Conservation (phyloP, 2,888 invertebrate species). For the Polyommatus icarus region DNA sequence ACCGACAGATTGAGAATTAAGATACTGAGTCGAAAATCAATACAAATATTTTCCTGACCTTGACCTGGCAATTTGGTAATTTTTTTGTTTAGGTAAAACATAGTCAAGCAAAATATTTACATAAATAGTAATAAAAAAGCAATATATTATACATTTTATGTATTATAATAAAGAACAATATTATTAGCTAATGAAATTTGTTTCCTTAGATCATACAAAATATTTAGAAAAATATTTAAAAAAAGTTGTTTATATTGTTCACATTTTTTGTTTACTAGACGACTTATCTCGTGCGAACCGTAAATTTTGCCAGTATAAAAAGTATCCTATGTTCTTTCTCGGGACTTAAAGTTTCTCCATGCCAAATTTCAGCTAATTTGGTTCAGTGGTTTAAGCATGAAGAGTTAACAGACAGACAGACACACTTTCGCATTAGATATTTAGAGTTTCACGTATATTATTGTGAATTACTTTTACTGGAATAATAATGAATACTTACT, state of each 20-base stretch:
- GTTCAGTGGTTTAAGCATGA: no score
- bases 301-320: no score
- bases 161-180: not conserved
- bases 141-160: not conserved
- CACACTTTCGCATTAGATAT: no score
- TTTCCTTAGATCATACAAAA: not conserved
- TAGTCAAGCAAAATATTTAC: constrained; percentile 11
- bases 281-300: no score
- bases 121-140: not conserved
- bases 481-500: no score
- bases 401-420: no score
- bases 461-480: no score
- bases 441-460: no score
- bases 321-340: no score
- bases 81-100: constrained; percentile 31
- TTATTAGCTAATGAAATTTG: not conserved
- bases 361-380: no score
- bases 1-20: constrained; percentile 49
- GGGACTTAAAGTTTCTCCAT: no score
- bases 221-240: not conserved
- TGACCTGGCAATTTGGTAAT: constrained; percentile 57
- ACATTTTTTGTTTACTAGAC: not conserved
- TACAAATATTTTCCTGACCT: constrained; percentile 78
- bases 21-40: constrained; percentile 77
- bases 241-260: not conserved